Percentiles rank a stretch among this genome's conserved stretches.
Conservation (phyloP, 2,113 vertebrate genomes). For the Grantiella picta region DNA sequence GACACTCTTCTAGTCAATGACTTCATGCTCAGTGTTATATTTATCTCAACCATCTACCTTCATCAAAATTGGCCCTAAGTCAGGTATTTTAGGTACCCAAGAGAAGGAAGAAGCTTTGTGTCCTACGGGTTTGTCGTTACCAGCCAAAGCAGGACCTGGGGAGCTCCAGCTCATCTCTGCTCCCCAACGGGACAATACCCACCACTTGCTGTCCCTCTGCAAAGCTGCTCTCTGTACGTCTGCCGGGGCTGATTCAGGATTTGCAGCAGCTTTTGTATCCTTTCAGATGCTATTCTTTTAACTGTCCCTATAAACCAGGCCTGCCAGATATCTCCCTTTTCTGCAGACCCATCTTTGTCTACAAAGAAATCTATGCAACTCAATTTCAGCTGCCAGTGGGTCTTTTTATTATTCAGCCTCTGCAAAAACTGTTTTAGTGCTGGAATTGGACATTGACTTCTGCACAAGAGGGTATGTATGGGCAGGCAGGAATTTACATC, state of each 20-base stretch:
- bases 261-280: conserved; percentile 11
- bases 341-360: not conserved
- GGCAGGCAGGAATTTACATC: not conserved
- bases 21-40: not conserved
- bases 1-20: not conserved
- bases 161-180: not conserved
- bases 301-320: not conserved
- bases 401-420: not conserved
- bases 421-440: not conserved
- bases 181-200: not conserved
- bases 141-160: not conserved
- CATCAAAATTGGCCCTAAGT: not conserved
- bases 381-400: not conserved
- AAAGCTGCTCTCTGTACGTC: not conserved
- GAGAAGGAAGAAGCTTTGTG: not conserved
- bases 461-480: not conserved
- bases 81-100: not conserved
- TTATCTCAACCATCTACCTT: not conserved
- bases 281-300: conserved; percentile 26
- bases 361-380: conserved; percentile 27
- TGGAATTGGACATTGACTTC: not conserved
- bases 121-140: not conserved
- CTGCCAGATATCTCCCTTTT: not conserved
- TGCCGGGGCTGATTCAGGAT: not conserved
- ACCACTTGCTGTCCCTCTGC: not conserved